These are phyloP conservation scores for Lampropteryx suffumata DNA, from an alignment of 2,888 invertebrate species.

Conservation along the genomic window DNA sequence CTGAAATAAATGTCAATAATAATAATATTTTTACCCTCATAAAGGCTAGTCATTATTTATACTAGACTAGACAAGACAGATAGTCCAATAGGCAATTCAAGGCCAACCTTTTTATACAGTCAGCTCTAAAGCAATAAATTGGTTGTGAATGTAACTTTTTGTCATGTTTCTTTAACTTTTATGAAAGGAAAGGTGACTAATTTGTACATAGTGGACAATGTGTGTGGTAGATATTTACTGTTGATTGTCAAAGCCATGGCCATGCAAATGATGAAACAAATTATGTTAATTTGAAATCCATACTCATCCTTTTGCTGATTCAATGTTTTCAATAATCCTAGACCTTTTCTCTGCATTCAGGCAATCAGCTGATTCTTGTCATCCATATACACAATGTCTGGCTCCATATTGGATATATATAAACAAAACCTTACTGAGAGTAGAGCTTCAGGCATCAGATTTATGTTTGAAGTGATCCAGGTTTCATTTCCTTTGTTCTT, in stretches of 20 bases:
- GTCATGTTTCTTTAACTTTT: too few relatives aligned
- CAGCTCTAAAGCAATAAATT: constrained; percentile 8
- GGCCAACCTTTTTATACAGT: too few relatives aligned
- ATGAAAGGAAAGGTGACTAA: too few relatives aligned
- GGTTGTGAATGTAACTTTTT: neutral
- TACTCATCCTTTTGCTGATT: constrained; percentile 14
- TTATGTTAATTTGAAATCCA: neutral
- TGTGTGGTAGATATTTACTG: too few relatives aligned
- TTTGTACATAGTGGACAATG: neutral
- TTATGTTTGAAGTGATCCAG: too few relatives aligned
- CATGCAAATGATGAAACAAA: neutral
- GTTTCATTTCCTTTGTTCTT: constrained; percentile 28
- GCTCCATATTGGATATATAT: constrained; percentile 7
- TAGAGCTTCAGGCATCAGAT: neutral
- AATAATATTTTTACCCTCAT: too few relatives aligned
- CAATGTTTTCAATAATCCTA: constrained; percentile 1
- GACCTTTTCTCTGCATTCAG: neutral
- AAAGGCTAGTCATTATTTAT: too few relatives aligned
- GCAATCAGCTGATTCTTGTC: constrained; percentile 12
- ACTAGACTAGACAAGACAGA: neutral
- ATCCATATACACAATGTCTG: neutral
- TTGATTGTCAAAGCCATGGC: constrained; percentile 4
- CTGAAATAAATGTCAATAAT: too few relatives aligned
- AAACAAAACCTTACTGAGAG: constrained; percentile 7
- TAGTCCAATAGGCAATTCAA: constrained; percentile 18